Evolutionary conservation across 2,113 vertebrate genomes (phyloP).

Genomic region (Planiliza haematocheilus): DNA sequence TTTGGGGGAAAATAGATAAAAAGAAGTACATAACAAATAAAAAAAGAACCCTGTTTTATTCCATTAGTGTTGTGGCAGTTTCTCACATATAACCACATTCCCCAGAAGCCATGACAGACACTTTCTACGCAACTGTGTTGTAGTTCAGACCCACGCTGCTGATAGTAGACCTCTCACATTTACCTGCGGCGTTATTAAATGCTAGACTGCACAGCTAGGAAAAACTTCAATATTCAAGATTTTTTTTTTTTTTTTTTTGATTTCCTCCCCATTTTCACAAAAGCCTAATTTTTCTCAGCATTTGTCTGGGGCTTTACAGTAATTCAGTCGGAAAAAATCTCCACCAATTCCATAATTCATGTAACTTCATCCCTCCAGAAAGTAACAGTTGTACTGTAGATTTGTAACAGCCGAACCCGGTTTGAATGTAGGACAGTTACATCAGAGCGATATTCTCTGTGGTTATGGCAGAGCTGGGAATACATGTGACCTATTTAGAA

Average conservation of each 20-base stretch:
- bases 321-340: neutral
- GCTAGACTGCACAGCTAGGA: neutral
- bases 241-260: too few species aligned
- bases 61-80: constrained; percentile 45
- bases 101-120: neutral
- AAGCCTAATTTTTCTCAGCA: neutral
- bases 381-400: neutral
- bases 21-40: neutral
- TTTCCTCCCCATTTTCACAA: too few species aligned
- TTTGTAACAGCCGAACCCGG: neutral
- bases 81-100: constrained; percentile 7
- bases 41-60: constrained; percentile 62
- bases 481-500: constrained; percentile 13
- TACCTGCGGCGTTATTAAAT: neutral
- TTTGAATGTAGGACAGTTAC: neutral
- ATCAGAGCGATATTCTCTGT: neutral
- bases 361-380: constrained; percentile 6
- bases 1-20: neutral
- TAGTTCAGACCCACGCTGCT: neutral
- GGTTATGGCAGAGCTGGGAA: neutral
- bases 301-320: too few species aligned
- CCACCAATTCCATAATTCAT: neutral
- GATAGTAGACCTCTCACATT: neutral
- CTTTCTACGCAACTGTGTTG: neutral
- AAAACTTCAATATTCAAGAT: too few species aligned